A percentile compares a stretch with the other conserved stretches of the same genome.
Evolutionary conservation across 1,140 invertebrate species (phyloP).

Genomic region (Brachionus asplanchnoidis): DNA sequence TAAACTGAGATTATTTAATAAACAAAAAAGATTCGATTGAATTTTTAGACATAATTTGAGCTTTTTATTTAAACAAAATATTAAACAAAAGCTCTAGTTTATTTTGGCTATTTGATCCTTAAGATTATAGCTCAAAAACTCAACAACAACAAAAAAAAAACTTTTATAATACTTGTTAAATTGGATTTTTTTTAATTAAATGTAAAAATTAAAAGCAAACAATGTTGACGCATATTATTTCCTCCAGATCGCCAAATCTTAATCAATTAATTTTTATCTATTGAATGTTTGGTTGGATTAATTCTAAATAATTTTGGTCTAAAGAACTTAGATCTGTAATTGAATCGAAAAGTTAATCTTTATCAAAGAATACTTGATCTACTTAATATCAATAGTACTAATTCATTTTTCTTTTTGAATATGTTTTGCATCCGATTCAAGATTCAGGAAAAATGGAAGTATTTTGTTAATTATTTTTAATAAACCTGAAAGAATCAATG

Average conservation of each 20-base stretch:
- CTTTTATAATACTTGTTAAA: not conserved
- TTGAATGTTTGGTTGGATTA: not conserved
- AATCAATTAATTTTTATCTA: not conserved
- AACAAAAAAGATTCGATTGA: too few relatives aligned
- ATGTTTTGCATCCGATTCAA: not conserved
- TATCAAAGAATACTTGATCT: not conserved
- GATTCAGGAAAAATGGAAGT: not conserved
- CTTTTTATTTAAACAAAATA: not conserved
- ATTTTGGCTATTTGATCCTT: not conserved
- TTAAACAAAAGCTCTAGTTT: not conserved
- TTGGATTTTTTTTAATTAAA: not conserved
- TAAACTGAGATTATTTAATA: too few relatives aligned
- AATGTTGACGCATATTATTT: not conserved
- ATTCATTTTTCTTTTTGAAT: not conserved
- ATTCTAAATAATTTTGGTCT: not conserved
- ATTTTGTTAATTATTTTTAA: not conserved
- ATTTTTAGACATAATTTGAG: not conserved
- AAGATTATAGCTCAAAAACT: not conserved
- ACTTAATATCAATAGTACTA: not conserved
- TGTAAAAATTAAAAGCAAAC: not conserved
- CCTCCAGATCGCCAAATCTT: not conserved
- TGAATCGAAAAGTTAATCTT: not conserved
- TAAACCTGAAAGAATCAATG: not conserved
- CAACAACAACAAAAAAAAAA: not conserved
- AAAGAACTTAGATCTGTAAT: not conserved